A percentile compares a stretch with the other conserved stretches of the same genome.
These are phyloP conservation scores for Xylocopa sonorina DNA, from an alignment of 1,140 invertebrate genomes.

Conservation along the genomic window DNA sequence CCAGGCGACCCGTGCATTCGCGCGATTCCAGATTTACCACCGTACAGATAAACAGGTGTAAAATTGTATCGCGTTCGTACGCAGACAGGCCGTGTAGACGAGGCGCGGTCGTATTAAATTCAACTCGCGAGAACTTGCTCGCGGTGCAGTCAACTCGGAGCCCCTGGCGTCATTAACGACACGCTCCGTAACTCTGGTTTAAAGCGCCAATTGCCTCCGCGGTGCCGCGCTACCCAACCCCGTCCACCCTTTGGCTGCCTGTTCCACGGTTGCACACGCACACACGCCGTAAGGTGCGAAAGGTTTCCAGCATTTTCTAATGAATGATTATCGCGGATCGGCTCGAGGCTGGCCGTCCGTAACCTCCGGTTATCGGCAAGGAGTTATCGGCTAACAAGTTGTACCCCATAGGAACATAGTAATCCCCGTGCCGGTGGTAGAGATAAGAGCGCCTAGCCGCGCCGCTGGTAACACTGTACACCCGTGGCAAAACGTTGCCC, in stretches of 20 bases:
- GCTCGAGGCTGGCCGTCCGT: slow-evolving; percentile 22
- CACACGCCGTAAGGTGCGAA: slow-evolving; percentile 32
- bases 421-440: slow-evolving; percentile 47
- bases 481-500: slow-evolving; percentile 24
- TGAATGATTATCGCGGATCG: slow-evolving; percentile 51
- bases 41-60: slow-evolving; percentile 33
- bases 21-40: slow-evolving; percentile 29
- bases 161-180: slow-evolving; percentile 39
- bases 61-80: slow-evolving; percentile 24
- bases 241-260: too few relatives aligned
- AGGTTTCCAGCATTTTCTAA: slow-evolving; percentile 47
- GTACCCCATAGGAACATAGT: slow-evolving; percentile 51
- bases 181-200: slow-evolving; percentile 38
- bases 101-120: slow-evolving; percentile 6
- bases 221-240: not conserved
- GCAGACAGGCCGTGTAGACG: not conserved
- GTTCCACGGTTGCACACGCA: not conserved
- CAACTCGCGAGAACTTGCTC: slow-evolving; percentile 25
- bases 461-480: slow-evolving; percentile 22
- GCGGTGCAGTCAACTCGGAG: slow-evolving; percentile 16
- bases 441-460: slow-evolving; percentile 39
- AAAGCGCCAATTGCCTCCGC: not conserved
- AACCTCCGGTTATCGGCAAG: slow-evolving; percentile 34
- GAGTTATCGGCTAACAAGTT: slow-evolving; percentile 53
- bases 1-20: not conserved